Percentiles rank a stretch among this genome's conserved stretches.
phyloP scores from a whole-genome alignment of 1,140 invertebrate species.

The Pseudachorutes palmiensis region DNA sequence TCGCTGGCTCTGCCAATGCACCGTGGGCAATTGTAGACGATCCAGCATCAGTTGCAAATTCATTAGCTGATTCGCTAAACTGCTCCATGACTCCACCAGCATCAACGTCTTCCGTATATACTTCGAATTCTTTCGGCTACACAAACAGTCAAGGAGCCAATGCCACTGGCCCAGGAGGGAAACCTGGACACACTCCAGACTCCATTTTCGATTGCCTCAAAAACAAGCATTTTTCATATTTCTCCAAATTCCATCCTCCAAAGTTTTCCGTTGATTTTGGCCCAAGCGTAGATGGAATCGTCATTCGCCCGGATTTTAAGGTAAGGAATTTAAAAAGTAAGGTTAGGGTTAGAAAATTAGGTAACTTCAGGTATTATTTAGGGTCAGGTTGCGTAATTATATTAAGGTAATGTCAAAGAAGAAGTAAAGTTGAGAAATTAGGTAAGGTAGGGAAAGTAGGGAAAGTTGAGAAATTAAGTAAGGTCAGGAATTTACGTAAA shows the following conservation, averaged over 20 bases:
- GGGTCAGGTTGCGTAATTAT: not conserved
- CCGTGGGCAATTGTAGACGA: conserved; percentile 90
- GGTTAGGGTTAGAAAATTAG: too few species aligned
- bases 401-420: not conserved
- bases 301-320: conserved; percentile 55
- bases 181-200: conserved; percentile 15
- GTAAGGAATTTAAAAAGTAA: conserved; percentile 15
- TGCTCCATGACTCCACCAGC: conserved; percentile 56
- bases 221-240: conserved; percentile 37
- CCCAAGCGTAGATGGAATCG: conserved; percentile 77
- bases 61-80: conserved; percentile 74
- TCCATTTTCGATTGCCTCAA: conserved; percentile 35
- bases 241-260: conserved; percentile 66
- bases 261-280: conserved; percentile 79
- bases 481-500: too few species aligned
- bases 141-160: not conserved
- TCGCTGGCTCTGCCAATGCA: conserved; percentile 85
- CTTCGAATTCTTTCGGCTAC: conserved; percentile 41
- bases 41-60: conserved; percentile 72
- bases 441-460: not conserved
- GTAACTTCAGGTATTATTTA: too few species aligned
- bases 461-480: too few species aligned
- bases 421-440: not conserved
- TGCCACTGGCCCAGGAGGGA: conserved; percentile 15
- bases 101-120: conserved; percentile 42